These are phyloP conservation scores for Sphenopsis melanotis DNA, from an alignment of 2,797 vertebrate genomes.

Conservation along the genomic window DNA sequence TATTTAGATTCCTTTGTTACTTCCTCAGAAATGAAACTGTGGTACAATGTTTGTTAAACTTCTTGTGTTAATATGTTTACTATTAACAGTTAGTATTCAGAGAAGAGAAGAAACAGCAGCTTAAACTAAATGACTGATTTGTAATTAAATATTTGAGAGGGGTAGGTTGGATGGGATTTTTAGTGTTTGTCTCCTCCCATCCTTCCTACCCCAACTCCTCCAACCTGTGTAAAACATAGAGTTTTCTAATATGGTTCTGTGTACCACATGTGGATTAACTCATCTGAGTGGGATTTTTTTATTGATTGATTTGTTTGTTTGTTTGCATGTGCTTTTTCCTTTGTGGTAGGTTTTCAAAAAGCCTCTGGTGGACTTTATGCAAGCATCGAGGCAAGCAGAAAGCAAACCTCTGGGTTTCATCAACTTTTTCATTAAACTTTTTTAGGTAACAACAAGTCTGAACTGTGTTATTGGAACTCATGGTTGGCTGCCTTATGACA, in stretches of 20 bases:
- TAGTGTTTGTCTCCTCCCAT: not conserved
- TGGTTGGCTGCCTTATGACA: constrained; percentile 95
- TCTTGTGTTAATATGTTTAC: not conserved
- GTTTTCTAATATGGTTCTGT: not conserved
- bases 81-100: not conserved
- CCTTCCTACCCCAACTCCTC: not conserved
- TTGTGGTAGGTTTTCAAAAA: not conserved
- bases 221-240: not conserved
- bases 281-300: not conserved
- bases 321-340: not conserved
- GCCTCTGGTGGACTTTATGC: not conserved
- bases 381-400: not conserved
- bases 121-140: not conserved
- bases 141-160: not conserved
- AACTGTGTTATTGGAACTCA: constrained; percentile 90
- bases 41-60: not conserved
- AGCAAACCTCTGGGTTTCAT: not conserved
- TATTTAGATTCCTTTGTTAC: not conserved
- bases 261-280: not conserved
- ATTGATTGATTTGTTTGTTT: not conserved
- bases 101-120: not conserved
- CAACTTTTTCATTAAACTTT: not conserved
- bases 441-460: constrained; percentile 87
- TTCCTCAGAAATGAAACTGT: not conserved
- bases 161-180: not conserved